Evolutionary conservation across 2,113 vertebrate species (phyloP), one percentile per base, ranked within the genome.

Genomic region (Pimephales promelas): DNA sequence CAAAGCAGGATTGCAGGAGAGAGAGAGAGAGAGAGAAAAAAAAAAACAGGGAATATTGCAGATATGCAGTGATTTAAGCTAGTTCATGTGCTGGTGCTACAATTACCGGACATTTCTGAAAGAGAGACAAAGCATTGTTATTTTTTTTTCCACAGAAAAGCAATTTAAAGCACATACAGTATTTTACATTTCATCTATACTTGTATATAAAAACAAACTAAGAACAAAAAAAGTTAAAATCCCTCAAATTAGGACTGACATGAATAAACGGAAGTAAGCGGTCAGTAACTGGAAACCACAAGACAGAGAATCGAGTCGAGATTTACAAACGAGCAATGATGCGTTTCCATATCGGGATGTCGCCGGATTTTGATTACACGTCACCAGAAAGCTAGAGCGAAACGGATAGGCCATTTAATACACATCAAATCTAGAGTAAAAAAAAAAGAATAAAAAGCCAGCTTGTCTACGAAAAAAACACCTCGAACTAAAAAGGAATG

Each of bases 301-400:
- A 72, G 73, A 54, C 75, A 82, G 79, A 79, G 14, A 77, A 62
- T 26, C 54, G 64, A 59, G 79, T 78, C 36, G 40, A 59, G 70
- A 77, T 85, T 64, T 81, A 87, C 84, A 87, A 83, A 34, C 36
- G 2, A 66, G 78, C 75, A 10, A 22, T 24, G 18, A 75, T 14
- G 49, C 18, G 36, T 56, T 59, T 77, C 74, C 31, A 76, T 80
- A 80, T 83, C 47, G 76, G 76, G 80, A 85, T 52, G 66, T 79
- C 85, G 82, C 84, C 70, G 72, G 82, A 74, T 82, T n/a, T 66
- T 71, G n/a, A 68, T 56, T 81, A 78, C 54, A 80, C 91, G 90
- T 92, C 87, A 94, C 84, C 90, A 94, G 96, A 83, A 84, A 95
- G 79, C 52, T 47, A 86, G 84, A 85, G 83, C 81, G 72, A 81